A percentile compares a stretch with the other conserved stretches of the same genome.
These are phyloP conservation scores for Sphenopsis melanotis DNA, from an alignment of 2,797 vertebrate genomes.

Conservation along the genomic window DNA sequence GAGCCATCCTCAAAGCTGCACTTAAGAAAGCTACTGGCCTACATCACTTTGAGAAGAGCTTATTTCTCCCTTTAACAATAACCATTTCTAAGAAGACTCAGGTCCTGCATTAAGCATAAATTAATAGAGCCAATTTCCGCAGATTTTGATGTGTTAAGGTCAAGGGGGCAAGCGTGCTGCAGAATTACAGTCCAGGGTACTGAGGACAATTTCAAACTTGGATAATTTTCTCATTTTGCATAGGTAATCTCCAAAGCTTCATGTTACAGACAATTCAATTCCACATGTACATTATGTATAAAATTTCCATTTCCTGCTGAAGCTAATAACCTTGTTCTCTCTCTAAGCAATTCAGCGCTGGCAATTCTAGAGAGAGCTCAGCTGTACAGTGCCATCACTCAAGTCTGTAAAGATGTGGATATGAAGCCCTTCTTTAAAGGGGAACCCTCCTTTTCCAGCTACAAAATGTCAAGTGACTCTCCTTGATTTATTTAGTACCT, in stretches of 20 bases:
- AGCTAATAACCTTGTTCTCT: conserved; percentile 68
- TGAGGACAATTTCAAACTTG: conserved; percentile 67
- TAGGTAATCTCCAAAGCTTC: conserved; percentile 65
- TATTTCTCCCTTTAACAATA: conserved; percentile 28
- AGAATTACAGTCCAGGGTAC: conserved; percentile 64
- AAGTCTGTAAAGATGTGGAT: neutral
- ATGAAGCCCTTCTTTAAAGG: conserved; percentile 25
- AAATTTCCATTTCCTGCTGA: conserved; percentile 65
- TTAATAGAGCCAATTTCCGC: conserved; percentile 56
- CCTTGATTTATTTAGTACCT: neutral
- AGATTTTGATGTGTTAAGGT: conserved; percentile 43
- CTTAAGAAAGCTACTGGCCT: neutral
- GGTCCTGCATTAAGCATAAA: conserved; percentile 56
- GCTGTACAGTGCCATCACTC: neutral
- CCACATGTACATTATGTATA: conserved; percentile 62
- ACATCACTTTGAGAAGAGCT: conserved; percentile 5
- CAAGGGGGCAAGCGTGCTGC: neutral
- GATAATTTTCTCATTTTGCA: conserved; percentile 68
- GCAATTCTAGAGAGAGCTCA: conserved; percentile 53
- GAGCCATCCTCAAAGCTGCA: neutral
- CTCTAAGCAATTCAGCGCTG: conserved; percentile 31
- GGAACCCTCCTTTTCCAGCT: conserved; percentile 36
- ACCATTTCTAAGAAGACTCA: conserved; percentile 45
- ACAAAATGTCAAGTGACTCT: conserved; percentile 56
- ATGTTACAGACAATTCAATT: conserved; percentile 70